Conservation (phyloP, 2,888 invertebrate genomes). For the Harpalus rufipes region DNA sequence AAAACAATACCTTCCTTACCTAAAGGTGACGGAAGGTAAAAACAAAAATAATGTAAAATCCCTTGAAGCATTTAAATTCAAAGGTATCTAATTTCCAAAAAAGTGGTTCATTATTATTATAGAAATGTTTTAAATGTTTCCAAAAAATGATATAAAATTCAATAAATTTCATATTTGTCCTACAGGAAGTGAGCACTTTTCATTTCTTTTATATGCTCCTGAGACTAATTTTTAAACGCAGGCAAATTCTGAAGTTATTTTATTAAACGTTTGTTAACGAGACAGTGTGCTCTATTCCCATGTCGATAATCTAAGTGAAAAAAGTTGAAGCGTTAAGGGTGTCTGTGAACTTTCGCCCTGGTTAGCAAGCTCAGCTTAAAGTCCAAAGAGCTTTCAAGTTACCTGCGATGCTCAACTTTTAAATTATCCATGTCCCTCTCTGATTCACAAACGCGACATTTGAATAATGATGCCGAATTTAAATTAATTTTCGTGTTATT, state of each 20-base stretch:
- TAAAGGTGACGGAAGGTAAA: too few species aligned
- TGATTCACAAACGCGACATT: conserved; percentile 54
- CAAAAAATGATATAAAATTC: too few species aligned
- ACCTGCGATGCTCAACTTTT: conserved; percentile 69
- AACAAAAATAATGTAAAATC: too few species aligned
- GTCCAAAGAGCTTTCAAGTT: conserved; percentile 64
- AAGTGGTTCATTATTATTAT: too few species aligned
- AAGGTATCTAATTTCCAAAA: too few species aligned
- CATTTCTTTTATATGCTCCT: neutral
- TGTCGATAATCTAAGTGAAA: conserved; percentile 63
- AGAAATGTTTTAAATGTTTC: too few species aligned
- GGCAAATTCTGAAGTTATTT: conserved; percentile 59
- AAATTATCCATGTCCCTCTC: conserved; percentile 47
- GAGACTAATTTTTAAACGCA: conserved; percentile 46
- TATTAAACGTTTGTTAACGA: conserved; percentile 55
- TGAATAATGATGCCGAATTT: conserved; percentile 48
- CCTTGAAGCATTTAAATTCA: too few species aligned
- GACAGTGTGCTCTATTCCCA: conserved; percentile 61
- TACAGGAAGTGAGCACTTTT: neutral
- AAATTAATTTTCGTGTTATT: conserved; percentile 58
- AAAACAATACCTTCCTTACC: too few species aligned
- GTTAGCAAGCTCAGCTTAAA: conserved; percentile 71
- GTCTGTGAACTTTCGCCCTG: conserved; percentile 76
- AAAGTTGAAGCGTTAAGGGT: conserved; percentile 56
- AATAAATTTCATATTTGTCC: too few species aligned